Conservation (phyloP, 30 jellyfish, hydroid and myxozoan genomes). For the Cassiopea andromeda region DNA sequence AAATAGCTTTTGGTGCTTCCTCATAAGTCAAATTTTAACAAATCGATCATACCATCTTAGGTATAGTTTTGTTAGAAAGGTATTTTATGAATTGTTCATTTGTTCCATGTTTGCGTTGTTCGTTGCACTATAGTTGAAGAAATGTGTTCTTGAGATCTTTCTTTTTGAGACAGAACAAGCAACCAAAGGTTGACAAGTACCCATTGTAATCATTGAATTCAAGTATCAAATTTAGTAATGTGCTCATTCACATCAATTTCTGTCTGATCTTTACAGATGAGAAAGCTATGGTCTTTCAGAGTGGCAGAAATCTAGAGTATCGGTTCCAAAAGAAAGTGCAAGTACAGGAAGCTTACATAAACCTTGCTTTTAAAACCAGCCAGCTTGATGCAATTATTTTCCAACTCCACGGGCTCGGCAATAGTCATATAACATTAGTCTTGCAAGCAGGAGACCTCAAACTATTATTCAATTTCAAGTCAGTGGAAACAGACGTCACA, state of each 20-base stretch:
- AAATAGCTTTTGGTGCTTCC: background rate
- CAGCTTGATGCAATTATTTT: slow-evolving; percentile 36
- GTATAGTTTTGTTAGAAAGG: too few species aligned
- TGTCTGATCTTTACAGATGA: slow-evolving; percentile 32
- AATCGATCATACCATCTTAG: too few species aligned
- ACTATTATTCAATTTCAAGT: slow-evolving; percentile 42
- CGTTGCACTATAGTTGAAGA: too few species aligned
- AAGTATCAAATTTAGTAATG: too few species aligned
- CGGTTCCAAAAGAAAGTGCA: slow-evolving; percentile 44
- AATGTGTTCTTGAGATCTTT: too few species aligned
- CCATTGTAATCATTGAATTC: too few species aligned
- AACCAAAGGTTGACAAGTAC: too few species aligned
- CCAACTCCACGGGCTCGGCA: slow-evolving; percentile 58
- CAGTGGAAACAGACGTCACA: slow-evolving; percentile 49
- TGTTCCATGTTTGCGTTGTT: too few species aligned
- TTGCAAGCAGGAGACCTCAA: slow-evolving; percentile 31
- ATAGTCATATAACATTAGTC: slow-evolving; percentile 60
- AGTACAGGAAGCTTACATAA: slow-evolving; percentile 69
- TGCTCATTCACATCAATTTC: too few species aligned
- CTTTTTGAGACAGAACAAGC: too few species aligned
- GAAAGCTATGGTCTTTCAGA: slow-evolving; percentile 36
- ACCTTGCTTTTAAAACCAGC: slow-evolving; percentile 69
- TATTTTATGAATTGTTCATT: too few species aligned
- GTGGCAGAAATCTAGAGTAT: slow-evolving; percentile 38
- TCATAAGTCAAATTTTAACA: too few species aligned